Conservation (phyloP, 2,797 vertebrate species). For the Dermochelys coriacea region DNA sequence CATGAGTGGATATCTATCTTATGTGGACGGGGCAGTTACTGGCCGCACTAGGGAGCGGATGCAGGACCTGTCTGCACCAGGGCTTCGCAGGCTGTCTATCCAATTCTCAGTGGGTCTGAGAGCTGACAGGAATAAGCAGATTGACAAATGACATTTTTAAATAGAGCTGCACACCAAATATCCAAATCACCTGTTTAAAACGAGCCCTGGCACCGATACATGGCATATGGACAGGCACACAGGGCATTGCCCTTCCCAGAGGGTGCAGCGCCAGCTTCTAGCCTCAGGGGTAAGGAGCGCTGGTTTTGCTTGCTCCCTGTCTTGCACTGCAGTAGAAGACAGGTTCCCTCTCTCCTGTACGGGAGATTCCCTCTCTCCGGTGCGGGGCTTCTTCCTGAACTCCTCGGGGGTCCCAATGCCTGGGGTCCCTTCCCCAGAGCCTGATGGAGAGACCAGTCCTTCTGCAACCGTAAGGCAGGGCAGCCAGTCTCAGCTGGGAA, state of each 20-base stretch:
- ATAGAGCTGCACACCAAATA: neutral
- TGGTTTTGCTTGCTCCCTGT: neutral
- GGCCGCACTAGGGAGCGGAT: too few species aligned
- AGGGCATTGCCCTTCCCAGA: neutral
- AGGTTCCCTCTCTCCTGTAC: neutral
- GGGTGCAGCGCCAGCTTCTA: neutral
- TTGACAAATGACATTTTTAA: neutral
- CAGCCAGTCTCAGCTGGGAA: neutral
- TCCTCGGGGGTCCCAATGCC: neutral
- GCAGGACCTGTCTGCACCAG: neutral
- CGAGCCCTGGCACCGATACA: neutral
- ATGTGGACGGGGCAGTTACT: neutral
- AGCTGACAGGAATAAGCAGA: neutral
- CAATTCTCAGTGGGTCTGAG: neutral
- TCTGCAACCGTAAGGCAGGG: neutral
- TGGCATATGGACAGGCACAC: neutral
- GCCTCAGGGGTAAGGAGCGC: neutral
- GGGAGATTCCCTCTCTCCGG: neutral
- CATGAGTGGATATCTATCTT: neutral
- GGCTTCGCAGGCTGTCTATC: neutral
- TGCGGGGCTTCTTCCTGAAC: neutral
- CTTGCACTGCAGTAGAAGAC: rapidly evolving
- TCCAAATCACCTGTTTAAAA: neutral
- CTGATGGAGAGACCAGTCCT: neutral
- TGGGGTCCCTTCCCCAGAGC: neutral